Evolutionary conservation across 2,797 vertebrate species (phyloP).

Genomic region (Cryptoblepharus egeriae): DNA sequence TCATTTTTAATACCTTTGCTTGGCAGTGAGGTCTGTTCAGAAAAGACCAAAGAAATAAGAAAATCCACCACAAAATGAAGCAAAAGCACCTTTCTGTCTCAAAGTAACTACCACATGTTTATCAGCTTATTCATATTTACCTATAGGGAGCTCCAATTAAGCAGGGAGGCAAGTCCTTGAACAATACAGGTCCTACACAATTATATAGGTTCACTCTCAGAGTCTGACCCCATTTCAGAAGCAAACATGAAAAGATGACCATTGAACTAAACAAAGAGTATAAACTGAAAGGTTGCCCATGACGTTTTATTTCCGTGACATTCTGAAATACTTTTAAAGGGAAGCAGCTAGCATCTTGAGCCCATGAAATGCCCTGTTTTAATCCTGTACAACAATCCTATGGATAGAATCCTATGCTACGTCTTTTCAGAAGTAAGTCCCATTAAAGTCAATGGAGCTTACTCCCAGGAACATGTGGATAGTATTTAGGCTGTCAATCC

Average conservation of each 20-base stretch:
- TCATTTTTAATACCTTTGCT: conserved; percentile 31
- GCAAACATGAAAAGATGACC: background rate
- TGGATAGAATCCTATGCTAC: too few species aligned
- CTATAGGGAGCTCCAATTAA: background rate
- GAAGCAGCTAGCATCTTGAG: background rate
- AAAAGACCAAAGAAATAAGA: conserved; percentile 3
- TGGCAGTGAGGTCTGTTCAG: conserved; percentile 14
- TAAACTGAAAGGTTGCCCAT: background rate
- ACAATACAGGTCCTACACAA: conserved; percentile 10
- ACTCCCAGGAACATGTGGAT: too few species aligned
- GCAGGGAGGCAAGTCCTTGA: background rate
- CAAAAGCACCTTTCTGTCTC: conserved; percentile 35
- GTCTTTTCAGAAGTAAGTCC: too few species aligned
- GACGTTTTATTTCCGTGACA: background rate
- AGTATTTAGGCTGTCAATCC: too few species aligned
- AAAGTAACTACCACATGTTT: background rate
- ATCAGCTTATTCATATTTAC: conserved; percentile 11
- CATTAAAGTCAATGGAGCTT: too few species aligned
- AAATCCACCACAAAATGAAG: conserved; percentile 36
- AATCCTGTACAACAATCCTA: too few species aligned
- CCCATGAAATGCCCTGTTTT: background rate
- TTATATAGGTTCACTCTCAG: background rate
- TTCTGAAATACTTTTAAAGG: background rate
- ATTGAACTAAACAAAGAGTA: conserved; percentile 9
- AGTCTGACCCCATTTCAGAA: background rate